These are phyloP conservation scores for Anguilla japonica DNA, from an alignment of 2,113 vertebrate genomes.

Conservation along the genomic window DNA sequence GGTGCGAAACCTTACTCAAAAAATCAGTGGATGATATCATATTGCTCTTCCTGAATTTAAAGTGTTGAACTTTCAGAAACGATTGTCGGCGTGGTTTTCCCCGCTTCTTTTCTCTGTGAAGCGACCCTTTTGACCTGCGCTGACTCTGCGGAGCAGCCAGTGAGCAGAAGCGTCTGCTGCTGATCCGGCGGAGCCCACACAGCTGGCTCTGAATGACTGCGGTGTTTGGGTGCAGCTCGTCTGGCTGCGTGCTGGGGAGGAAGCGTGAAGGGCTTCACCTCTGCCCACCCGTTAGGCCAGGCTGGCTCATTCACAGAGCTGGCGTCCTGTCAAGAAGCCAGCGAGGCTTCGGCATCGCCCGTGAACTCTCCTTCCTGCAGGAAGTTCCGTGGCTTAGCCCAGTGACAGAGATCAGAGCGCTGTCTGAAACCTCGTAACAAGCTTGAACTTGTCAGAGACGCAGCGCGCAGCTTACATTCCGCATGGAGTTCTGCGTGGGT, in stretches of 20 bases:
- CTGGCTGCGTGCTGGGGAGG: neutral
- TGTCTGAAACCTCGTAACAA: neutral
- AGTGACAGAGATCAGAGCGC: neutral
- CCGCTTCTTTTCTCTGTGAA: neutral
- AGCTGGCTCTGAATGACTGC: neutral
- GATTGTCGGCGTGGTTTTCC: neutral
- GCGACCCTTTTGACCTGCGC: neutral
- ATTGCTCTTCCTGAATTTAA: neutral
- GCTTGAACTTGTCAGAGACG: neutral
- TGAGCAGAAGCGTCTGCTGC: neutral
- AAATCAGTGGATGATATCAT: neutral
- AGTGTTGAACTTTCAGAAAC: neutral
- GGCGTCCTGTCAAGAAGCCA: neutral
- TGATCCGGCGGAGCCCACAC: neutral
- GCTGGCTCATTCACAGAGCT: neutral
- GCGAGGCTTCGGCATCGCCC: neutral
- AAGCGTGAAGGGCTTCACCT: neutral
- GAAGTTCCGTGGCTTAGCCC: neutral
- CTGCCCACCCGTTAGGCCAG: neutral
- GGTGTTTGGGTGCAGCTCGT: neutral
- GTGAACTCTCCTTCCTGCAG: neutral
- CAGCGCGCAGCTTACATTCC: neutral
- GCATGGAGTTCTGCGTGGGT: neutral
- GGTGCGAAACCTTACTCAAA: neutral
- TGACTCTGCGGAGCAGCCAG: neutral